Percentiles rank a stretch among this genome's conserved stretches.
Evolutionary conservation across 2,113 vertebrate species (phyloP).

Genomic region (Nannospalax galili): DNA sequence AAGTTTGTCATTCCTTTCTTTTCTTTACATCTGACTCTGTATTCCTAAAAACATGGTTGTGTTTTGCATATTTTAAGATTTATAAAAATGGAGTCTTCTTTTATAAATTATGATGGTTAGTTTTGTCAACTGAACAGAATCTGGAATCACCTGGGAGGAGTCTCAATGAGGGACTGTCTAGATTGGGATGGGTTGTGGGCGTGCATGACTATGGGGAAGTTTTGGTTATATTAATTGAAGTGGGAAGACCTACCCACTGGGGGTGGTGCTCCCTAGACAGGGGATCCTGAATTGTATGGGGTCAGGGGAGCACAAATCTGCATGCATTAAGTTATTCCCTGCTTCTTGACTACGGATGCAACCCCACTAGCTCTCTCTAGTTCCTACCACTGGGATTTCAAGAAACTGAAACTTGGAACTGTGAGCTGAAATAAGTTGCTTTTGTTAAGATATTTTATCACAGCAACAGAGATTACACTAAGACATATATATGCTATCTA

Average conservation of each 20-base stretch:
- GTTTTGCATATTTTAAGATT: not conserved
- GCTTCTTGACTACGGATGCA: too few species aligned
- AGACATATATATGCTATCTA: not conserved
- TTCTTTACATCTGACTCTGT: not conserved
- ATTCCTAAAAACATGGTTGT: not conserved
- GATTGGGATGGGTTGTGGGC: not conserved
- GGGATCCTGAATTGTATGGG: too few species aligned
- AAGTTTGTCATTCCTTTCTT: not conserved
- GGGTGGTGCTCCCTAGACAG: not conserved
- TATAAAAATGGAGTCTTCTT: not conserved
- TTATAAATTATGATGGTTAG: not conserved
- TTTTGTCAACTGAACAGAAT: not conserved
- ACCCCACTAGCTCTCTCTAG: not conserved
- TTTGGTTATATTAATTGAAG: not conserved
- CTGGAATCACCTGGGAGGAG: not conserved
- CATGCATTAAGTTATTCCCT: not conserved
- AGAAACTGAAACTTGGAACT: not conserved
- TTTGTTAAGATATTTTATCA: not conserved
- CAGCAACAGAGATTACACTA: not conserved
- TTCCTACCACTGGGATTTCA: not conserved
- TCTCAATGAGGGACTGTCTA: not conserved
- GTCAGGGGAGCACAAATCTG: too few species aligned
- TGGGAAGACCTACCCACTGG: not conserved
- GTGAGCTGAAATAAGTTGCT: too few species aligned
- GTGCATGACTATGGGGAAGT: not conserved